Base-by-base conservation (phyloP, 2,797 vertebrate genomes). In the Acestrorhynchus altus region DNA sequence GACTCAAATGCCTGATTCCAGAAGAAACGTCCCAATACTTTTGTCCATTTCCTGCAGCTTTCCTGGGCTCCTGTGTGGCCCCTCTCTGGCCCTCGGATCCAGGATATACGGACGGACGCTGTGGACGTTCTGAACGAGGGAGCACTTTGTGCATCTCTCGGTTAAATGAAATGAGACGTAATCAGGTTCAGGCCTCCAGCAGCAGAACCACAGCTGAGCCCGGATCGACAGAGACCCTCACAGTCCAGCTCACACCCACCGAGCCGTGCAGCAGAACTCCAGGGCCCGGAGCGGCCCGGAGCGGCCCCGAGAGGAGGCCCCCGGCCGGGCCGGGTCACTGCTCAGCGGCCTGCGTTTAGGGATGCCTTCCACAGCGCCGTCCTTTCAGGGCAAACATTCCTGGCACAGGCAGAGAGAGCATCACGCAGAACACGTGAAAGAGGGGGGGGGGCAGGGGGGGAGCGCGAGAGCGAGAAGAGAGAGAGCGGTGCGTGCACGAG, bases 311-410 rank as follows among this genome's bases (percentile, higher is more conserved):
- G 18, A 69, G 24, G 35, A 24, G 63, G 78, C 66, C 56, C 39
- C n/a, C 47, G 42, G 40, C 47, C 52, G 47, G 72, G 13, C 44
- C 46, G 8, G 44, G 51, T 52, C 47, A 60, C 18, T 20, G 26
- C 44, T 10, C 57, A 4, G 20, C 9, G 66, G 31, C 15, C 57
- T 8, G 20, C 6, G 66, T 66, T 69, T 60, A 76, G 26, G 28
- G 52, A 40, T 42, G 73, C 60, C 49, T 70, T 74, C n/a, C 64
- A 39, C 56, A n/a, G 46, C 77, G 31, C 46, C 46, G 60, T 52
- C 59, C 46, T 75, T 66, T 63, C 18, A 71, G 59, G 6, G 54
- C 59, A 71, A 47, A 77, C 42, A 63, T 40, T 59, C 69, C 49
- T 57, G 35, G 42, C 52, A 4, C 47, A 51, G 8, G 16, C 44